Evolutionary conservation across 2,113 vertebrate genomes (phyloP).

Genomic region (Archocentrus centrarchus): DNA sequence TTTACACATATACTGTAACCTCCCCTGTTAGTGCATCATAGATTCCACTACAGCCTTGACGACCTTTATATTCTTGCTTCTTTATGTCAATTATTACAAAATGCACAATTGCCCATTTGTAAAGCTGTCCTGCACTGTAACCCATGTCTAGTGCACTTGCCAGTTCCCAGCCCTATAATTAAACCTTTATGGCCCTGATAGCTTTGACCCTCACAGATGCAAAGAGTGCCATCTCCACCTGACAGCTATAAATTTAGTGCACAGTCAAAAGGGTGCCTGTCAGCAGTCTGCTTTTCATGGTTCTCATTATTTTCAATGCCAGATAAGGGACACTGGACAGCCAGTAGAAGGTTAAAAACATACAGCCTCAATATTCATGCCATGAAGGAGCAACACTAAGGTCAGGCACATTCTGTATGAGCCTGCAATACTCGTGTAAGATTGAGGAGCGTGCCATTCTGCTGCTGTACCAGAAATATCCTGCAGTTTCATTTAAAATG

Average conservation of each 20-base stretch:
- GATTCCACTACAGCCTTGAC: neutral
- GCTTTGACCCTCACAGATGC: slow-evolving; percentile 52
- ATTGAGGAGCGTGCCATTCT: slow-evolving; percentile 20
- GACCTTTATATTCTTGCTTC: neutral
- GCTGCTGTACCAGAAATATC: slow-evolving; percentile 18
- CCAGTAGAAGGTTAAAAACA: slow-evolving; percentile 47
- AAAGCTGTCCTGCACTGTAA: neutral
- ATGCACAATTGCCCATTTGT: neutral
- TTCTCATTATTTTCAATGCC: slow-evolving; percentile 69
- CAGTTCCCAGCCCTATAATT: slow-evolving; percentile 52
- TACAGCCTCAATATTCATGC: slow-evolving; percentile 27
- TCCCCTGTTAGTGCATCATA: neutral
- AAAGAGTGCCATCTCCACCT: slow-evolving; percentile 26
- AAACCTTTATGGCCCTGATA: slow-evolving; percentile 56
- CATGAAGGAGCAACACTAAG: neutral
- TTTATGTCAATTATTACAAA: neutral
- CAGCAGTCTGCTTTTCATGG: slow-evolving; percentile 69
- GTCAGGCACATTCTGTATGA: neutral
- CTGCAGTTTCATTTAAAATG: slow-evolving; percentile 51
- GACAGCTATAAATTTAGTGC: slow-evolving; percentile 59
- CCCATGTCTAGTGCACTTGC: neutral
- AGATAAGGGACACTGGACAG: slow-evolving; percentile 46
- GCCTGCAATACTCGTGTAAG: slow-evolving; percentile 13
- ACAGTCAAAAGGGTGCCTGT: slow-evolving; percentile 65
- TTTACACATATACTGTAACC: no score